Percentiles rank a stretch among this genome's conserved stretches.
Conservation (phyloP, 2,888 invertebrate genomes). For the Trachelus iudaicus region DNA sequence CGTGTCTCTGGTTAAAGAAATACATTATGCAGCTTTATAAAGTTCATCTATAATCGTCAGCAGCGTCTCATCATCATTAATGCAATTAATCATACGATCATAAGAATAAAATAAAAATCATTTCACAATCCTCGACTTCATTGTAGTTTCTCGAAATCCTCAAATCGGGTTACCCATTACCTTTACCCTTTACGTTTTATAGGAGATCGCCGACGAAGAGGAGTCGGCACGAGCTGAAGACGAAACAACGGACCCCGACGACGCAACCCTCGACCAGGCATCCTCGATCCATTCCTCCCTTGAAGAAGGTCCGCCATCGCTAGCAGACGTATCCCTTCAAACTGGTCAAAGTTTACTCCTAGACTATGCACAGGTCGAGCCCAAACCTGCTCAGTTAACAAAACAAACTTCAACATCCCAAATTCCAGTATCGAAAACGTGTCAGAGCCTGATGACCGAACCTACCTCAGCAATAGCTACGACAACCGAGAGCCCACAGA, state of each 20-base stretch:
- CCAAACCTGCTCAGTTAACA: conserved; percentile 46
- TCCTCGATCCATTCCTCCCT: conserved; percentile 55
- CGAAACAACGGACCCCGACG: conserved; percentile 44
- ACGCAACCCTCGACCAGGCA: conserved; percentile 56
- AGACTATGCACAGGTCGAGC: conserved; percentile 35
- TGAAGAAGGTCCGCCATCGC: conserved; percentile 46
- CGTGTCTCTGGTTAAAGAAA: not conserved
- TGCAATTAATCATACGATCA: conserved; percentile 3
- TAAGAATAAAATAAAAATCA: conserved; percentile 9
- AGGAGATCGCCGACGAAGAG: conserved; percentile 39
- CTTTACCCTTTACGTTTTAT: conserved; percentile 31
- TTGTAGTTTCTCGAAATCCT: not conserved
- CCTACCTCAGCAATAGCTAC: conserved; percentile 19
- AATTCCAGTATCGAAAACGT: conserved; percentile 39
- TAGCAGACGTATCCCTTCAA: conserved; percentile 61
- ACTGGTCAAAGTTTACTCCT: conserved; percentile 57
- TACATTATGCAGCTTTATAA: not conserved
- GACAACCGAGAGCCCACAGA: conserved; percentile 22
- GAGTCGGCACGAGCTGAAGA: conserved; percentile 32
- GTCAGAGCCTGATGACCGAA: conserved; percentile 45
- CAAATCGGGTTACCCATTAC: not conserved
- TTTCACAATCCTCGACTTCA: conserved; percentile 10
- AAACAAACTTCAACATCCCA: conserved; percentile 56
- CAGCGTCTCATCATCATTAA: not conserved
- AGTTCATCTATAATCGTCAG: not conserved